Base-by-base conservation (phyloP, 92 coral and sea anemone genomes). In the Porites cylindrica region DNA sequence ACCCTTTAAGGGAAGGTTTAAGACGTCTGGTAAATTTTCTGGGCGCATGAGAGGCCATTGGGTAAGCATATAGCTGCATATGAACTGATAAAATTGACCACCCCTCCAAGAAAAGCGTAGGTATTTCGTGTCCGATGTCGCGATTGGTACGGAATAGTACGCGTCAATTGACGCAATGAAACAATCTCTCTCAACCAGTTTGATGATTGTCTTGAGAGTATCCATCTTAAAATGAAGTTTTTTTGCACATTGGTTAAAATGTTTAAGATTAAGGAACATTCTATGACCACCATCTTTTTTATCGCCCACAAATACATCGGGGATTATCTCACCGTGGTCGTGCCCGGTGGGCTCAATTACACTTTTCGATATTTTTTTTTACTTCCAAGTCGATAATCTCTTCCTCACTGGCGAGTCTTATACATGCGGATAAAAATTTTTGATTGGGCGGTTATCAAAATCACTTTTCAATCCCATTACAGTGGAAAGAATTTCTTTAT, bases 21-120 rank as follows among this genome's bases (percentile, higher is more conserved):
- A 78, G 73, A 10, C 75, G 83, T 84, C 78, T 89, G 11, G 85
- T 84, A 56, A 89, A 89, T 69, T 77, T 89, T 26, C 85, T 70
- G 1, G 85, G 84, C 21, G 75, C 86, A 68, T 18, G 77, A 80
- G 6, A 80, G 26, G 38, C 85, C 86, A 51, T 87, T 87, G 10
- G 86, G 78, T 61, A 83, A 18, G 32, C 32, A 1, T 26, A 26
- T 1, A 26, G 29, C 29, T 26, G 77, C 92, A 89, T 9, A 79
- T 83, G n/a, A 32, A 89, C 63, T 75, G 84, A 70, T 21, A 82
- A 74, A 59, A 60, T 8, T 16, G 66, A 5, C 80, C 78, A 5
- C 80, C 78, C 11, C 56, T 51, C 83, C 91, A 75, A 1, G 65
- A 21, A 73, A 88, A 82, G 4, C 75, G 64, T 1, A 88, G 84